These are phyloP conservation scores for Sitophilus oryzae DNA, from an alignment of 1,140 invertebrate species.

Conservation along the genomic window DNA sequence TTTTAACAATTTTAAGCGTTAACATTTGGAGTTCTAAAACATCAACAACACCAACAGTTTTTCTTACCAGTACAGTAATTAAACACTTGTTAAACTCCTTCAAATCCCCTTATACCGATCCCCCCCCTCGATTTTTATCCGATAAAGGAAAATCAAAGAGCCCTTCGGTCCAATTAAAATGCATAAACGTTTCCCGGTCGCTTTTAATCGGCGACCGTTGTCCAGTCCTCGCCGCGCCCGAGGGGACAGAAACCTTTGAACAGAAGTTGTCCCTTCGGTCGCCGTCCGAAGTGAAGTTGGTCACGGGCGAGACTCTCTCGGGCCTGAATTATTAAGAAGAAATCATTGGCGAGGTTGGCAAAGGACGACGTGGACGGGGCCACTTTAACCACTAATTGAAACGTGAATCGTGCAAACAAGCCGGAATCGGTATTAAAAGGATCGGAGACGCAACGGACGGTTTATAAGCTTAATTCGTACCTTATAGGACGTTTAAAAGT, in stretches of 20 bases:
- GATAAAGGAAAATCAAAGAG: slow-evolving; percentile 15
- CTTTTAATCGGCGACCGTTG: slow-evolving; percentile 33
- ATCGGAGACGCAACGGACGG: slow-evolving; percentile 17
- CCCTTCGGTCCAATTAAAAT: slow-evolving; percentile 32
- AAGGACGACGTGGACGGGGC: slow-evolving; percentile 30
- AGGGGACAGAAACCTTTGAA: slow-evolving; percentile 27
- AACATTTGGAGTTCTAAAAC: too few relatives aligned
- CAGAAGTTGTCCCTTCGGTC: slow-evolving; percentile 24
- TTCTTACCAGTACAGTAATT: too few relatives aligned
- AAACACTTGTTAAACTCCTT: too few relatives aligned
- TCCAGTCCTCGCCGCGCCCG: slow-evolving; percentile 20
- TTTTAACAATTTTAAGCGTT: too few relatives aligned
- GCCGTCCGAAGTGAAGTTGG: slow-evolving; percentile 20
- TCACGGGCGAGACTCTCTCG: slow-evolving; percentile 26
- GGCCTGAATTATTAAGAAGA: slow-evolving; percentile 33
- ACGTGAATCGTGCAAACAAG: slow-evolving; percentile 29
- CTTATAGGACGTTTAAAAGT: too few relatives aligned
- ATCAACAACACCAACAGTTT: too few relatives aligned
- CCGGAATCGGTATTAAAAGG: slow-evolving; percentile 23
- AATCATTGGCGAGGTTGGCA: slow-evolving; percentile 28
- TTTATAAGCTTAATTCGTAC: slow-evolving; percentile 26
- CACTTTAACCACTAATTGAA: slow-evolving; percentile 30
- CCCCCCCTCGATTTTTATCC: too few relatives aligned
- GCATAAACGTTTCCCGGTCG: slow-evolving; percentile 28
- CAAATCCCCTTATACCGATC: too few relatives aligned